Evolutionary conservation across 37 sponge, comb jelly and placozoan species (phyloP), one percentile per base, ranked within the genome.

Genomic region (Aplysina aerophoba): DNA sequence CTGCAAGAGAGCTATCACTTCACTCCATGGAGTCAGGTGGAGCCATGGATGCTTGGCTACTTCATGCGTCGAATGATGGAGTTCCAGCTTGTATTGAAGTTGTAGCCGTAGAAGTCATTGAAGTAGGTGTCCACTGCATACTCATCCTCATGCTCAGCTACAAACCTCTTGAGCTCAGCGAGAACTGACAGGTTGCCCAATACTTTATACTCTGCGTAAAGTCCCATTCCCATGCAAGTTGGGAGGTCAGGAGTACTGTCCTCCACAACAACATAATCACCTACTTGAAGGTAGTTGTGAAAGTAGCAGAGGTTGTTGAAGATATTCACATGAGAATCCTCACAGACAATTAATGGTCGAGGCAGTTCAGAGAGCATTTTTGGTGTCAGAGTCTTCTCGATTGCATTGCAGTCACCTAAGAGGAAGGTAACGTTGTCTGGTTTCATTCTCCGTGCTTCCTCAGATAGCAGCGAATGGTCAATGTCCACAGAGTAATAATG

Each of bases 81-180:
- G 75, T 90, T 83, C 91, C 87, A 86, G 55, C 82, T 68, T 72
- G 84, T 79, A n/a, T 66, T 82, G 16, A 79, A 61, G 59, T 90
- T 90, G 83, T 90, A 90, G 57, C 87, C 91, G 86, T 83, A 86
- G 69, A 86, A 73, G 73, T 90, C 91, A 62, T 87, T 86, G 50
- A 72, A 82, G 28, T 81, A 90, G 19, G 60, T 39, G 66, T 90
- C 91, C 13, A 90, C 87, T 19, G 79, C 64, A 44, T 62, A 90
- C 15, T 83, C 35, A 2, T 83, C 22, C 0, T 61, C 79, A 44
- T 90, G 61, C 55, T 86, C 50, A 0, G 3, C 61, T 31, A 90
- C 69, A 83, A 90, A 90, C 69, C 33, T 71, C 71, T 86, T 90
- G 74, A 86, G 21, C 1, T 4, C 33, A 5, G 58, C 27, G 0